Percentiles rank a stretch among this genome's conserved stretches.
These are phyloP conservation scores for Leistus spinibarbis DNA, from an alignment of 2,888 invertebrate species.

Conservation along the genomic window DNA sequence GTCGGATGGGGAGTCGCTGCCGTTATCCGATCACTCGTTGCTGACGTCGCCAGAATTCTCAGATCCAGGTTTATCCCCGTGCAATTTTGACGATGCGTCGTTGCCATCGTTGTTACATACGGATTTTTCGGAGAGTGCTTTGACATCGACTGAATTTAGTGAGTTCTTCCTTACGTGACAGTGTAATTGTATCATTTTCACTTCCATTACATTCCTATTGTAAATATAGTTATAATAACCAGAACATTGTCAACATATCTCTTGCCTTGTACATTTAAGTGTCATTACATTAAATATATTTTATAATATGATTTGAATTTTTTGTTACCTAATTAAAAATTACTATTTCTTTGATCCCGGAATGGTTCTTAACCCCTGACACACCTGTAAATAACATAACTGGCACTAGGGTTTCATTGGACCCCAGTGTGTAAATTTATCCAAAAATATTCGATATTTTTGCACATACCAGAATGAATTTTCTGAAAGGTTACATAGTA, in stretches of 20 bases:
- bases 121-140: constrained; percentile 53
- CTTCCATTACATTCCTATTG: background rate
- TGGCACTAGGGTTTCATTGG: no score
- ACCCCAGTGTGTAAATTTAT: no score
- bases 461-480: no score
- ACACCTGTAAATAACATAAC: no score
- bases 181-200: background rate
- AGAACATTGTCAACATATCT: constrained; percentile 5
- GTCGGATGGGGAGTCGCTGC: constrained; percentile 66
- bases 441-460: no score
- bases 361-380: no score
- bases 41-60: constrained; percentile 59
- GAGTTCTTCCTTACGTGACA: constrained; percentile 55
- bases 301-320: background rate
- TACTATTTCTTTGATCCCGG: no score
- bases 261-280: constrained; percentile 8
- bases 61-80: constrained; percentile 59
- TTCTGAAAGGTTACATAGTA: no score
- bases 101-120: constrained; percentile 52
- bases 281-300: background rate
- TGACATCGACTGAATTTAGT: constrained; percentile 54
- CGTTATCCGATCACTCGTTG: constrained; percentile 63
- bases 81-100: constrained; percentile 59
- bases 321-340: background rate
- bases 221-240: constrained; percentile 8